phyloP scores from a whole-genome alignment of 2,888 invertebrate species.

The Ophion slaviceki region DNA sequence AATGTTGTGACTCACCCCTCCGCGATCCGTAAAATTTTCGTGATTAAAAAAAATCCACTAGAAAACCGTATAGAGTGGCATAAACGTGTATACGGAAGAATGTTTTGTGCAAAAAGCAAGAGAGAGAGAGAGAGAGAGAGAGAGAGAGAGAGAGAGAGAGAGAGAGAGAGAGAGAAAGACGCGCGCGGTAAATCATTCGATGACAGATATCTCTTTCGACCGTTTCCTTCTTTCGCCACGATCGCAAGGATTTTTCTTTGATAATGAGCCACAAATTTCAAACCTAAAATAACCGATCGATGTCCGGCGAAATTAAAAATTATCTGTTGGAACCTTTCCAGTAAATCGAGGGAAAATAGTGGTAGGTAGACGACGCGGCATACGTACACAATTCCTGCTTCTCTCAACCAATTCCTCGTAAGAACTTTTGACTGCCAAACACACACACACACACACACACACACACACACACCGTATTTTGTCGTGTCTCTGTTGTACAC shows the following conservation, averaged over 20 bases:
- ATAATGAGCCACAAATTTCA: slow-evolving; percentile 18
- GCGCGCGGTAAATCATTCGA: no score
- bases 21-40: no score
- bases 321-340: slow-evolving; percentile 82
- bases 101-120: no score
- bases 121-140: no score
- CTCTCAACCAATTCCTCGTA: slow-evolving; percentile 61
- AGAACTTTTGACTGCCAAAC: slow-evolving; percentile 76
- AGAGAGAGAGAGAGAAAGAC: no score
- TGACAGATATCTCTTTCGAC: no score
- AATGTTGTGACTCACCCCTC: no score
- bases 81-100: no score
- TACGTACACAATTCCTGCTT: slow-evolving; percentile 76
- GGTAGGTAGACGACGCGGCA: slow-evolving; percentile 81
- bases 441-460: slow-evolving; percentile 26
- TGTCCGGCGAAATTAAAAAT: slow-evolving; percentile 77
- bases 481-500: slow-evolving; percentile 68
- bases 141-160: no score
- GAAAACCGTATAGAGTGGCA: no score
- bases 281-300: slow-evolving; percentile 47
- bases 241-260: slow-evolving; percentile 38
- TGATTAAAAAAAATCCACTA: no score
- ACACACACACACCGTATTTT: slow-evolving; percentile 53
- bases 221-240: slow-evolving; percentile 19
- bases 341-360: slow-evolving; percentile 83